Evolutionary conservation across 53 echinoderm and acorn worm species (phyloP).

Genomic region (Patiria pectinifera): DNA sequence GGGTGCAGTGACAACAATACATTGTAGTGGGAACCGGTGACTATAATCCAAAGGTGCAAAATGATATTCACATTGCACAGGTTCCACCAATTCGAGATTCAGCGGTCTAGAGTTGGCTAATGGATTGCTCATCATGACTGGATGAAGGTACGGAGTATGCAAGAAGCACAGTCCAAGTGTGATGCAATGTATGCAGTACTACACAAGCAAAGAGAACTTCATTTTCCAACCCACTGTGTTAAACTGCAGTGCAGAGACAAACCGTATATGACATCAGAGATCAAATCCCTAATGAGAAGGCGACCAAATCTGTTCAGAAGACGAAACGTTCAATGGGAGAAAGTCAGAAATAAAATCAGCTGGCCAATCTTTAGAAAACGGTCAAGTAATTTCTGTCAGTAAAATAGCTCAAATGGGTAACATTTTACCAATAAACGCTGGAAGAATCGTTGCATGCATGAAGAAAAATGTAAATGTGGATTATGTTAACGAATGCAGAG

Average conservation of each 20-base stretch:
- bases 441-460: too few species aligned
- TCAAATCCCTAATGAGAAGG: conserved; percentile 13
- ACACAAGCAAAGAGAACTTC: neutral
- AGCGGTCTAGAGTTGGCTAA: neutral
- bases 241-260: neutral
- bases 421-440: too few species aligned
- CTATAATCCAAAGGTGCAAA: neutral
- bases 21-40: neutral
- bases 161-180: neutral
- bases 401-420: too few species aligned
- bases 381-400: too few species aligned
- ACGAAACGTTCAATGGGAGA: neutral
- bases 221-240: neutral
- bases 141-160: neutral
- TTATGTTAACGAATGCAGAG: too few species aligned
- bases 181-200: conserved; percentile 1
- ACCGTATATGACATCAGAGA: conserved; percentile 22
- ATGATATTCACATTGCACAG: neutral
- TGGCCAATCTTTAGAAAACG: too few species aligned
- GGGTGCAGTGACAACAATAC: conserved; percentile 15
- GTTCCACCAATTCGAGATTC: conserved; percentile 6
- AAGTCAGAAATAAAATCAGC: too few species aligned
- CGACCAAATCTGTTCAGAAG: neutral
- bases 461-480: too few species aligned
- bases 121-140: conserved; percentile 13